Evolutionary conservation across 2,888 invertebrate species (phyloP), one percentile per base, ranked within the genome.

Genomic region (Rhagophthalmus giganteus): DNA sequence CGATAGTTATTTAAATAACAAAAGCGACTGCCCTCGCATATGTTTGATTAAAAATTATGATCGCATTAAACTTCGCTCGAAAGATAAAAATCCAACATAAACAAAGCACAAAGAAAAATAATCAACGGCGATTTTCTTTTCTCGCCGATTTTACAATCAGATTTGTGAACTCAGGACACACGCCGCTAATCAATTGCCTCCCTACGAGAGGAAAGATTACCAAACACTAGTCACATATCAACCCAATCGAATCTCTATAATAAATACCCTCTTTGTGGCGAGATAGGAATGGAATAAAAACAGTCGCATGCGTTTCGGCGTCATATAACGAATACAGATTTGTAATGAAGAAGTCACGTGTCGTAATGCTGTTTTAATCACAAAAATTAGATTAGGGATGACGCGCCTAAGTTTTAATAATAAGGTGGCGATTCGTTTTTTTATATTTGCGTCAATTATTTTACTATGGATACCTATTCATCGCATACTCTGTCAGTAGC

Each of bases 281-380:
- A 62, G 62, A 66, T 62, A 60, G 67, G 66, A 73, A 74, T 74
- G 69, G 66, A 73, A 73, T 68, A 69, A 72, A 73, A 74, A 74
- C 70, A 73, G 63, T 50, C 63, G 64, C 70, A 68, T 71, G 67
- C 70, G 69, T 60, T 62, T 61, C 54, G 64, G 70, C 65, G 67
- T 73, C 70, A 67, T 67, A 66, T 73, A 68, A 66, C 71, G 65
- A 68, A 67, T 66, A 64, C 65, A 24, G 41, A 37, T 48, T 27
- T 10, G 27, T 33, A 47, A 44, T 42, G 47, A 54, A 48, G 51
- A 37, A 35, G 52, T 34, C 58, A 54, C 58, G 56, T 57, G 57
- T 37, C 54, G 32, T 51, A 47, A 44, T 44, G 34, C 41, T 34
- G 14, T 49, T 41, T 54, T 58, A 58, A 58, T 56, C 54, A 51